Evolutionary conservation across 2,888 invertebrate species (phyloP), one percentile per base, ranked within the genome.

Genomic region (Athalia rosae): DNA sequence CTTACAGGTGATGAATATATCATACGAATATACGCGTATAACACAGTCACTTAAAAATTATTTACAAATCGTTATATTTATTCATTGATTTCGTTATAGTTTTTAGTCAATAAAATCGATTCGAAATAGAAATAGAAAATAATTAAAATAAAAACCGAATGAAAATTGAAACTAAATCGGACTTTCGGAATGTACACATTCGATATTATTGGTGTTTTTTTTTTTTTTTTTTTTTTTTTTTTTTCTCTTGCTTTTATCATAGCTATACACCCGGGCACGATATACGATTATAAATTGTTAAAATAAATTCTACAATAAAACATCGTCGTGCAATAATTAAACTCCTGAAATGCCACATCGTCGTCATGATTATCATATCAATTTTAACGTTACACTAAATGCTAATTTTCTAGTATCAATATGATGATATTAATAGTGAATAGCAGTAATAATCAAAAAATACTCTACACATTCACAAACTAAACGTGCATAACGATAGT

Each of bases 161-260:
- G 28, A 1, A 2, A 28, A 28, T 28, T 2, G 28, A 28, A 28
- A 28, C 28, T 28, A 28, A 28, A 28, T 28, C 28, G 28, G 28
- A 28, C 28, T 66, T 28, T 50, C 13, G 66, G 66, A 66, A 66
- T 66, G 48, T 66, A 28, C 48, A 15, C 45, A 48, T 63, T 5
- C 45, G n/a, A n/a, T 7, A 6, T 4, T 48, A 2, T 48, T 28
- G 15, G 48, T 45, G 9, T 8, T 66, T 4, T 9, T 48, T 4
- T 66, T 3, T 7, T 15, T 15, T n/a, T 66, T 66, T 15, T 28
- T 3, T 15, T 9, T 8, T 48, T 50, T 47, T 3, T n/a, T 9
- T 47, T 7, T 28, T 8, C 53, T 53, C 4, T 47, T 45, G n/a
- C 28, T 41, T 63, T 7, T 11, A 43, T 63, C 4, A 63, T 11